A percentile compares a stretch with the other conserved stretches of the same genome.
These are phyloP conservation scores for Leucopternis melanops DNA, from an alignment of 2,113 vertebrate species.

Conservation along the genomic window DNA sequence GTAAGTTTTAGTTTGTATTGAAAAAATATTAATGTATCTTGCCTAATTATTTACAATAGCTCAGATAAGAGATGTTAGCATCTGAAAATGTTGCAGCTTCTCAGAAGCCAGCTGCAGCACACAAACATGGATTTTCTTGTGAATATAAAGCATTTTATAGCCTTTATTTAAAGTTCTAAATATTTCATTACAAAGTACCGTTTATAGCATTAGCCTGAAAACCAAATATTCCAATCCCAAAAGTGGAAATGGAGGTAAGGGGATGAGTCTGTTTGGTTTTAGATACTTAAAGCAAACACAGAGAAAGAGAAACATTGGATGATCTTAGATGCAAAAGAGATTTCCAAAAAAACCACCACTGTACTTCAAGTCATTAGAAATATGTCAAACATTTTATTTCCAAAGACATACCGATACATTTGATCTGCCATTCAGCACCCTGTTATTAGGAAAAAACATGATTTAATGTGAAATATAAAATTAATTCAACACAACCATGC, in stretches of 20 bases:
- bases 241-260: neutral
- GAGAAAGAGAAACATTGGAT: neutral
- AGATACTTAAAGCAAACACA: neutral
- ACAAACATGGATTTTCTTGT: accelerated
- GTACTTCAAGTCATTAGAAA: neutral
- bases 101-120: neutral
- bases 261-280: neutral
- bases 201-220: neutral
- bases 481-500: neutral
- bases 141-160: neutral
- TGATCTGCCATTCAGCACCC: neutral
- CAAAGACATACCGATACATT: neutral
- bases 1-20: neutral
- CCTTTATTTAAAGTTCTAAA: neutral
- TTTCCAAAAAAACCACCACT: neutral
- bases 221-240: neutral
- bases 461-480: neutral
- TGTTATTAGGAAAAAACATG: neutral
- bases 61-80: neutral
- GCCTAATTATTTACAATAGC: neutral
- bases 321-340: neutral
- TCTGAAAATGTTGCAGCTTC: neutral
- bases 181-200: neutral
- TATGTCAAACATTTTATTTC: neutral
- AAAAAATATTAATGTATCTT: neutral